Evolutionary conservation across 2,888 invertebrate species (phyloP).

Genomic region (Tinea trinotella): DNA sequence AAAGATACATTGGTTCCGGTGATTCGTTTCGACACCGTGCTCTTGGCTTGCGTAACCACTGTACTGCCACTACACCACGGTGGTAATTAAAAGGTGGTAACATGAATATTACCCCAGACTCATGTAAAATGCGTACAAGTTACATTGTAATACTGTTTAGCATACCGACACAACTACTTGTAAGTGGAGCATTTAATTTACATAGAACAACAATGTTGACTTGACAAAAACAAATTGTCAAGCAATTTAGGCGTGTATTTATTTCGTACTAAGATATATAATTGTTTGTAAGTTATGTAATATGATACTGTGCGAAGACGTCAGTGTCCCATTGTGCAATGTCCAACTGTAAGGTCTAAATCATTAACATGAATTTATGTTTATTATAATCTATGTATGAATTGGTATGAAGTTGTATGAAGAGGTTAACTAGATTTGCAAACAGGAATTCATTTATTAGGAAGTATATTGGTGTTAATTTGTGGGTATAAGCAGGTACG

Average conservation of each 20-base stretch:
- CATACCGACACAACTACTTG: not conserved
- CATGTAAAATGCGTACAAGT: not conserved
- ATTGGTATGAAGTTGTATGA: not conserved
- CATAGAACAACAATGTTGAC: slow-evolving; percentile 2
- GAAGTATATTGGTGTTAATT: not conserved
- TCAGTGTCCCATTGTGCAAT: slow-evolving; percentile 3
- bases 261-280: not conserved
- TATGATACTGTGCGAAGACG: not conserved
- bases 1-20: too few relatives aligned
- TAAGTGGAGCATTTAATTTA: slow-evolving; percentile 10
- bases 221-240: not conserved
- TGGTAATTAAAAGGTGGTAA: too few relatives aligned
- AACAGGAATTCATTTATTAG: not conserved
- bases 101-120: too few relatives aligned
- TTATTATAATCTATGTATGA: not conserved
- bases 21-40: too few relatives aligned
- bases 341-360: slow-evolving; percentile 1
- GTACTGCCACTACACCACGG: too few relatives aligned
- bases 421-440: not conserved
- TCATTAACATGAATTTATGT: slow-evolving; percentile 6
- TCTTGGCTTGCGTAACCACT: too few relatives aligned
- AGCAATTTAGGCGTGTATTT: not conserved
- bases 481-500: too few relatives aligned
- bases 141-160: not conserved
- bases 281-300: not conserved